phyloP scores from a whole-genome alignment of 1,140 invertebrate genomes.

The Uloborus diversus region DNA sequence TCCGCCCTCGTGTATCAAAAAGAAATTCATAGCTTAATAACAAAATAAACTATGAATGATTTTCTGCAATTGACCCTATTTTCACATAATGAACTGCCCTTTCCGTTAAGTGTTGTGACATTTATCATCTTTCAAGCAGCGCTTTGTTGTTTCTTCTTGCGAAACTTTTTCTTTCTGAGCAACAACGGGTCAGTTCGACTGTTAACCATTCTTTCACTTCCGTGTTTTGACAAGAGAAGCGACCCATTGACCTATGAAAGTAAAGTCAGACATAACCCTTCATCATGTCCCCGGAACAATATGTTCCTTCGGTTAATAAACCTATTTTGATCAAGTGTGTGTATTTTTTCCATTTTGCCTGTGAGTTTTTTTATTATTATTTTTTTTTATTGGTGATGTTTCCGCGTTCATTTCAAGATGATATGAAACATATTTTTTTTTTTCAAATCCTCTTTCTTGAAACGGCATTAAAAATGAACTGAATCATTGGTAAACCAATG shows the following conservation, averaged over 20 bases:
- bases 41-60: too few species aligned
- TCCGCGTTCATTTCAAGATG: background rate
- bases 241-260: constrained; percentile 17
- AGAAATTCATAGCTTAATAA: too few species aligned
- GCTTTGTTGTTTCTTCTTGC: too few species aligned
- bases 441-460: background rate
- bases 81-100: too few species aligned
- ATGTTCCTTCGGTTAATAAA: background rate
- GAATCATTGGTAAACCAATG: background rate
- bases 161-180: background rate
- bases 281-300: background rate
- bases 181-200: background rate
- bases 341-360: background rate
- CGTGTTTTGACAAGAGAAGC: background rate
- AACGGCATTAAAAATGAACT: background rate
- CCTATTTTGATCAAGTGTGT: background rate
- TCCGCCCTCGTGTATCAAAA: too few species aligned
- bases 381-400: too few species aligned
- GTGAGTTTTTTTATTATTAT: too few species aligned
- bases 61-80: too few species aligned
- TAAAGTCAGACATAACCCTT: background rate
- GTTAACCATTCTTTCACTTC: background rate
- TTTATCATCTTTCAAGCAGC: too few species aligned
- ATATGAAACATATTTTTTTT: background rate
- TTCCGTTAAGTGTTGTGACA: too few species aligned